A percentile compares a stretch with the other conserved stretches of the same genome.
Conservation (phyloP, 2,797 vertebrate genomes). For the Simalia tracyae region DNA sequence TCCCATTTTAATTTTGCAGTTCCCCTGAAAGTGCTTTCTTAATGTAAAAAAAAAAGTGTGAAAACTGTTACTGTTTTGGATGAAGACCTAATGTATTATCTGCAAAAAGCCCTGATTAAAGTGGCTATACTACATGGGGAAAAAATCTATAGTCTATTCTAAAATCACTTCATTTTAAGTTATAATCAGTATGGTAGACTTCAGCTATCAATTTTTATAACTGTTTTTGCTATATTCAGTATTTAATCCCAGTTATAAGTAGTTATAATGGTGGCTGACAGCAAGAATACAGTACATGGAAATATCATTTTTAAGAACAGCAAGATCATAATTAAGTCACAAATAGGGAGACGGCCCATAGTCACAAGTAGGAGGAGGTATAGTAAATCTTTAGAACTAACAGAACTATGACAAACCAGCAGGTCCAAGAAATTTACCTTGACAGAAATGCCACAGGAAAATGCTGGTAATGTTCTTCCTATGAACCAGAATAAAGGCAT, state of each 20-base stretch:
- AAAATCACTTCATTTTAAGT: not conserved
- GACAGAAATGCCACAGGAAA: not conserved
- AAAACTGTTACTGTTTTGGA: not conserved
- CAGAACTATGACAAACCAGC: not conserved
- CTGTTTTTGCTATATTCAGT: not conserved
- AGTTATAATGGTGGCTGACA: not conserved
- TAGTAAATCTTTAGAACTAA: not conserved
- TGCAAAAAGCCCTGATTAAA: not conserved
- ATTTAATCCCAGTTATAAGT: not conserved
- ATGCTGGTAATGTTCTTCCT: not conserved
- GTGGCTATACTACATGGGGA: not conserved
- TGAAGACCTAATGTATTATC: not conserved
- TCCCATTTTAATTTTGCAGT: slow-evolving; percentile 10
- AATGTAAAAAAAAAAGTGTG: not conserved
- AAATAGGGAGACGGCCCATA: not conserved
- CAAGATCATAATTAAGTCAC: not conserved
- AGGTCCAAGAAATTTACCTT: not conserved
- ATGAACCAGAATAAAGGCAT: not conserved
- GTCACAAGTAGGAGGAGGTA: not conserved
- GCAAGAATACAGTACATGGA: not conserved
- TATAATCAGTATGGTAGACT: not conserved
- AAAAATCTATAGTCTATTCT: not conserved
- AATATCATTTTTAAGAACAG: not conserved
- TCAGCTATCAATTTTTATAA: not conserved
- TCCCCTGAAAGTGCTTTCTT: not conserved